A percentile compares a stretch with the other conserved stretches of the same genome.
Conservation (phyloP, 2,888 invertebrate species). For the Germaria angustata region DNA sequence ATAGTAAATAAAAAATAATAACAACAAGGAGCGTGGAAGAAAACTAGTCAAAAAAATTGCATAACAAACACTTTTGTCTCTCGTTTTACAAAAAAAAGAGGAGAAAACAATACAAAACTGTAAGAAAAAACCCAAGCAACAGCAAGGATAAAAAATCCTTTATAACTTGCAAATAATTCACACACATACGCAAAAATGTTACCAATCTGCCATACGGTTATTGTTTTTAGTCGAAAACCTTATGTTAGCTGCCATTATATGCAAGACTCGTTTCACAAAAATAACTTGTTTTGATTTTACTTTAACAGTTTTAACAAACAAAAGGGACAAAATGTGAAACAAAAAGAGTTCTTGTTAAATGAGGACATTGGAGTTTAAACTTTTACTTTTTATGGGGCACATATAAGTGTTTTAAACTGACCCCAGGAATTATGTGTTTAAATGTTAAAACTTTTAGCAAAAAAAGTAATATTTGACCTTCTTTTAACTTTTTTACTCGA, state of each 20-base stretch:
- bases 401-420: not conserved
- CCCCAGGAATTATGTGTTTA: not conserved
- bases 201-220: conserved; percentile 15
- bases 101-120: not conserved
- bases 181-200: not conserved
- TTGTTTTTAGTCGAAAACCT: conserved; percentile 41
- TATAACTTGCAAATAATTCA: not conserved
- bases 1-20: conserved; percentile 40
- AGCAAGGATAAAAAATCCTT: not conserved
- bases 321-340: not conserved
- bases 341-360: not conserved
- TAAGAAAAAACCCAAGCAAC: not conserved
- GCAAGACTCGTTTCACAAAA: not conserved
- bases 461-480: not conserved
- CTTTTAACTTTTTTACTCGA: not conserved
- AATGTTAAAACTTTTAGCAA: not conserved
- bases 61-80: conserved; percentile 38
- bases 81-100: not conserved
- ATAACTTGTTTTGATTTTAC: conserved; percentile 22
- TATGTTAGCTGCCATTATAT: conserved; percentile 31
- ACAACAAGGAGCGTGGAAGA: conserved; percentile 7
- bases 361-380: not conserved
- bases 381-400: conserved; percentile 28
- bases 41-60: conserved; percentile 28
- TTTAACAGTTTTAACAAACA: not conserved